Evolutionary conservation across 2,888 invertebrate species (phyloP), one percentile per base, ranked within the genome.

Genomic region (Acrobasis consociella): DNA sequence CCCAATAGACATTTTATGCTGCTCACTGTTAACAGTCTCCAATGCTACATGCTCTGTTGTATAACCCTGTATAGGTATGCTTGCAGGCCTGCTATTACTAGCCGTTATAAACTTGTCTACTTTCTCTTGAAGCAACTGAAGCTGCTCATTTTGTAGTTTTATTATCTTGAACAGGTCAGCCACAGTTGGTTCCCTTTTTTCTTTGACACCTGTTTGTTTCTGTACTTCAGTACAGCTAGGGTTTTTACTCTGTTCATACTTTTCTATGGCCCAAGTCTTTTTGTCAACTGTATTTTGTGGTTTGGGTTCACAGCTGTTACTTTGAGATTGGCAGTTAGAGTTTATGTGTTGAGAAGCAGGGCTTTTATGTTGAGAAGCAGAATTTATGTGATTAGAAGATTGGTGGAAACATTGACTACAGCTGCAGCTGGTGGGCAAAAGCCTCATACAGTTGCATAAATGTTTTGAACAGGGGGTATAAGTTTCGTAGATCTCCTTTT

Each of bases 81-180:
- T 78, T 53, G 75, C 76, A 60, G 78, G 70, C 59, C 76, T 73
- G 42, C 73, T 66, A 38, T 66, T 81, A 59, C 73, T 81, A 1
- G 71, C 67, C 9, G 82, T 74, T 64, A 91, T 86, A 66, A 95
- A 86, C 69, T 93, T 93, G 67, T 95, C 94, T 0, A 95, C 94
- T 81, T 95, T 95, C 62, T 93, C 93, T 77, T 95, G 95, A 39
- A 95, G 80, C 62, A 93, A 73, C 72, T 94, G 92, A 37, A 95
- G 83, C 74, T 95, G 95, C 70, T 95, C 94, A 82, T 94, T 95
- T 80, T 95, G 95, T 62, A 94, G 88, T 75, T 95, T 94, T 52
- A 95, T 94, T 64, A 95, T 94, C 77, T 94, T 93, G 66, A 95
- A 90, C 60, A 95, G 82, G 75, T 95, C 94, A 62, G 90, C 86